phyloP scores from a whole-genome alignment of 2,888 invertebrate genomes.

The Aquatica leii region DNA sequence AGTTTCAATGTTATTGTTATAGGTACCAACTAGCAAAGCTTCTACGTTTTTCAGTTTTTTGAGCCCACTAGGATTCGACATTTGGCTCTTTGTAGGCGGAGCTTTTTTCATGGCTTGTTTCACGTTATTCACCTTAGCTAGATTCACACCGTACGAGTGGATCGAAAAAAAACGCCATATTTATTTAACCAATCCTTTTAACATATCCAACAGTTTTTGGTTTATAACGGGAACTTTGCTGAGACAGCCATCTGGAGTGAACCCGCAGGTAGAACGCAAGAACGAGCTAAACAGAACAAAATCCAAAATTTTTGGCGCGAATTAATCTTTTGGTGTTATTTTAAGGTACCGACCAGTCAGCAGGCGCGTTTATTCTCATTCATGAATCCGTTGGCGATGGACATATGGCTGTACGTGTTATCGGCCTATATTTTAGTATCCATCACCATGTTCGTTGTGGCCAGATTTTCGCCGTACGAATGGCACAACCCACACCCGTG shows the following conservation, averaged over 20 bases:
- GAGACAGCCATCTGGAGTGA: constrained; percentile 68
- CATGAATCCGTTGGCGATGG: constrained; percentile 85
- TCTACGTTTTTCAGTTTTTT: constrained; percentile 72
- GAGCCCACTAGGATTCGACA: constrained; percentile 70
- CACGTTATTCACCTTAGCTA: constrained; percentile 68
- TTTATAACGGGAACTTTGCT: constrained; percentile 72
- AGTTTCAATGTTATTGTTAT: too few species aligned
- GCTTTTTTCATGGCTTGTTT: constrained; percentile 69
- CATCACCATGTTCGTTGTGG: constrained; percentile 80
- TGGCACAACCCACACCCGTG: constrained; percentile 79
- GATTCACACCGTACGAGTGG: constrained; percentile 71
- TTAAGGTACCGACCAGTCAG: constrained; percentile 74
- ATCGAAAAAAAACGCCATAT: constrained; percentile 61
- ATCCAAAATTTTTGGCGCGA: constrained; percentile 14
- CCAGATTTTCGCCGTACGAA: constrained; percentile 82
- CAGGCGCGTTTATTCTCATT: constrained; percentile 82
- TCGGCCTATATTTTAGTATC: constrained; percentile 83
- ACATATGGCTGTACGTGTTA: constrained; percentile 87
- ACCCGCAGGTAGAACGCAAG: constrained; percentile 63
- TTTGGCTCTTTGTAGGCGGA: constrained; percentile 70
- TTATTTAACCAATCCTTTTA: constrained; percentile 66
- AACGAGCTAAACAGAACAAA: constrained; percentile 13
- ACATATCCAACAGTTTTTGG: constrained; percentile 72
- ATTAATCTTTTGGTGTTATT: neutral
- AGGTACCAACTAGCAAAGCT: constrained; percentile 67